Evolutionary conservation across 2,113 vertebrate genomes (phyloP).

Genomic region (Semicossyphus pulcher): DNA sequence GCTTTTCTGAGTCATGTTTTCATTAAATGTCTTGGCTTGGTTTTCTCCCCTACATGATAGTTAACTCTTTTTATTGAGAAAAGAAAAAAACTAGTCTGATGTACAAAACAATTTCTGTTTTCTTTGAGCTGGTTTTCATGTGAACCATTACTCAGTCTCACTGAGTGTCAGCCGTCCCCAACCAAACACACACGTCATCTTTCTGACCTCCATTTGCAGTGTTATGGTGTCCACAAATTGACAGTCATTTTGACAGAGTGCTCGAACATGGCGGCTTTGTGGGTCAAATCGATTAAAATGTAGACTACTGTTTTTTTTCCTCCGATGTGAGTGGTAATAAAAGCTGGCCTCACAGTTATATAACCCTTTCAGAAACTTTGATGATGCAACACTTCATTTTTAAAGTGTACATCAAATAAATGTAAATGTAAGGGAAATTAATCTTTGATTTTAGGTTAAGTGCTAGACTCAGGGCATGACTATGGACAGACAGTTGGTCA

Average conservation of each 20-base stretch:
- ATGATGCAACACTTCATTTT: neutral
- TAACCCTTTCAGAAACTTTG: neutral
- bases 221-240: constrained; percentile 41
- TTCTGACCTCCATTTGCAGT: constrained; percentile 39
- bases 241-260: constrained; percentile 19
- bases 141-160: neutral
- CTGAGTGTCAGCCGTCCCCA: neutral
- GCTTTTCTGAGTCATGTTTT: neutral
- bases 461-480: neutral
- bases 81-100: neutral
- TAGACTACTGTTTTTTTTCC: constrained; percentile 22
- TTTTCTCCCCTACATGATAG: neutral
- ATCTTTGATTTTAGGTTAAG: too few relatives aligned
- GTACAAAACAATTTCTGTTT: neutral
- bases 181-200: neutral
- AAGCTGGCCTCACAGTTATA: neutral
- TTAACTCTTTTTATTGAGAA: neutral
- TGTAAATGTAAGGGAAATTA: neutral
- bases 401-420: neutral
- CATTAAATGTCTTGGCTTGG: neutral
- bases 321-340: constrained; percentile 1
- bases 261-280: constrained; percentile 27
- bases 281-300: constrained; percentile 52
- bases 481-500: neutral
- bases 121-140: neutral